Conservation (phyloP, 1,140 invertebrate genomes). For the Epicauta chinensis region DNA sequence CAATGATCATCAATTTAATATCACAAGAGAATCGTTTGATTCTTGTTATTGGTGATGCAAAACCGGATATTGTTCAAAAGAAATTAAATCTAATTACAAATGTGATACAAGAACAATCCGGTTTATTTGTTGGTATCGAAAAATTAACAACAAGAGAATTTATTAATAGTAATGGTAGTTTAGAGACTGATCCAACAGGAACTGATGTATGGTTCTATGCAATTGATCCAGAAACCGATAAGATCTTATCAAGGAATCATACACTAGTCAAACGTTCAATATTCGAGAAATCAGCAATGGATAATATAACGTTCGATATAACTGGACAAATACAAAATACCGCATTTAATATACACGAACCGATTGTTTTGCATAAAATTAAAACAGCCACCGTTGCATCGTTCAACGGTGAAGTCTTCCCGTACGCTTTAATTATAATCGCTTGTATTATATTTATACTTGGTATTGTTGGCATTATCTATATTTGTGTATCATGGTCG, state of each 20-base stretch:
- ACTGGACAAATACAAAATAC: constrained; percentile 56
- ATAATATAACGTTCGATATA: constrained; percentile 60
- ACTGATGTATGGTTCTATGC: constrained; percentile 85
- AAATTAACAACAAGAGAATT: constrained; percentile 64
- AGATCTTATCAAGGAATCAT: constrained; percentile 65
- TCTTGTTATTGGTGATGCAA: constrained; percentile 65
- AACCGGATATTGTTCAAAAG: constrained; percentile 62
- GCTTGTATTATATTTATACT: constrained; percentile 81
- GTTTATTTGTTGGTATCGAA: constrained; percentile 70
- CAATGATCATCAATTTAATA: constrained; percentile 53
- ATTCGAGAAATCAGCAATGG: constrained; percentile 51
- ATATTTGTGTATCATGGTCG: constrained; percentile 88
- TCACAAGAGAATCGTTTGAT: constrained; percentile 66
- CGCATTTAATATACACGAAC: constrained; percentile 63
- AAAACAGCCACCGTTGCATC: constrained; percentile 54
- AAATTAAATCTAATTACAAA: constrained; percentile 58
- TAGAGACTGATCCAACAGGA: constrained; percentile 64
- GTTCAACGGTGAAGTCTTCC: constrained; percentile 68
- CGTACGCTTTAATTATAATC: constrained; percentile 79
- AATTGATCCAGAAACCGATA: constrained; percentile 71
- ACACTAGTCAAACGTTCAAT: constrained; percentile 56
- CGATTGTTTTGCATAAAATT: constrained; percentile 46
- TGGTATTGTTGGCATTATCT: constrained; percentile 78
- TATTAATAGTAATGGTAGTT: constrained; percentile 62
- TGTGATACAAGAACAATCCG: constrained; percentile 67